phyloP scores from a whole-genome alignment of 2,888 invertebrate species.

The Byasa hedistus region DNA sequence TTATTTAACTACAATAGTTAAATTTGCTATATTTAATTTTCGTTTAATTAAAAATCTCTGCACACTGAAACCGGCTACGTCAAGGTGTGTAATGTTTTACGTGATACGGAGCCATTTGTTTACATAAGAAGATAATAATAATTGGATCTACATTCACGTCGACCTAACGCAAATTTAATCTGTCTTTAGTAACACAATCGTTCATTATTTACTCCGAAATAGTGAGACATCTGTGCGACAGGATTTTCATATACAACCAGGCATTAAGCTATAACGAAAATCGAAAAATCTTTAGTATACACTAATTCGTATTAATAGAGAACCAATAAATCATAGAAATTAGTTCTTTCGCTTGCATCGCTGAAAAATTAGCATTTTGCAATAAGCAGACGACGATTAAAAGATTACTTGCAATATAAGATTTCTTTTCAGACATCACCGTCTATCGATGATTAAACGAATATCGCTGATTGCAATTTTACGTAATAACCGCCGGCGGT shows the following conservation, averaged over 20 bases:
- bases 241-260: too few relatives aligned
- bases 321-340: too few relatives aligned
- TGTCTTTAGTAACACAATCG: slow-evolving; percentile 15
- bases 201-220: neutral
- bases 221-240: slow-evolving; percentile 4
- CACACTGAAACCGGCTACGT: neutral
- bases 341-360: too few relatives aligned
- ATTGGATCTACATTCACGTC: slow-evolving; percentile 18
- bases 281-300: too few relatives aligned
- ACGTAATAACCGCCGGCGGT: slow-evolving; percentile 20
- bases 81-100: slow-evolving; percentile 3
- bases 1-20: neutral
- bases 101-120: slow-evolving; percentile 6
- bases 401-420: neutral
- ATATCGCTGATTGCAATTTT: too few relatives aligned
- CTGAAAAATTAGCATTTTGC: too few relatives aligned
- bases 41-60: neutral
- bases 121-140: slow-evolving; percentile 22
- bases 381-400: too few relatives aligned
- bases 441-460: neutral
- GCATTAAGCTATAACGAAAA: too few relatives aligned
- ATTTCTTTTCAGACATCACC: neutral
- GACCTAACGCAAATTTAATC: slow-evolving; percentile 17
- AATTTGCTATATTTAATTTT: neutral
- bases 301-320: too few relatives aligned